phyloP scores from a whole-genome alignment of 1,140 invertebrate species.

The Aphaenogaster floridana region DNA sequence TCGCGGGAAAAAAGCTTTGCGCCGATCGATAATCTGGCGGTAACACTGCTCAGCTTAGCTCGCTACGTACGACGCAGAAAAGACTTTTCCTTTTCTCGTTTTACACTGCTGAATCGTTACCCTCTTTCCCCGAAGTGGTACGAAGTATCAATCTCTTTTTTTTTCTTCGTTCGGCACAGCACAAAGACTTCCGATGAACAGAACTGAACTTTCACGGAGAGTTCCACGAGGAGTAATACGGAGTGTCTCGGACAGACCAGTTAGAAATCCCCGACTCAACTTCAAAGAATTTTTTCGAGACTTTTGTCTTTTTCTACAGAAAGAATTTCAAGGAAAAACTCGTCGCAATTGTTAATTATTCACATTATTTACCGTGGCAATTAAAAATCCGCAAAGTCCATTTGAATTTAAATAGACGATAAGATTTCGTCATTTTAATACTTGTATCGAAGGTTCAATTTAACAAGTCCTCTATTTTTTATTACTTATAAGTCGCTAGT shows the following conservation, averaged over 20 bases:
- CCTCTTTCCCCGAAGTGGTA: conserved; percentile 20
- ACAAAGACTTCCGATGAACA: conserved; percentile 24
- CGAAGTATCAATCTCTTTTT: conserved; percentile 52
- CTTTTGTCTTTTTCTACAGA: background rate
- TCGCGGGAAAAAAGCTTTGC: conserved; percentile 57
- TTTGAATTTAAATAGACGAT: background rate
- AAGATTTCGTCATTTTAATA: background rate
- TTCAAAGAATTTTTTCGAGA: background rate
- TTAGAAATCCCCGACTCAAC: background rate
- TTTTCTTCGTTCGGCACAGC: conserved; percentile 1
- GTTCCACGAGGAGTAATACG: conserved; percentile 24
- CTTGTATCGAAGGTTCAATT: background rate
- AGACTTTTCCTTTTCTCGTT: conserved; percentile 46
- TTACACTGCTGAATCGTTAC: conserved; percentile 32
- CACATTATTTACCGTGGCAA: conserved; percentile 11
- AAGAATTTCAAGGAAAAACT: background rate
- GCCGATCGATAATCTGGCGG: conserved; percentile 58
- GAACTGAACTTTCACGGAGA: conserved; percentile 31
- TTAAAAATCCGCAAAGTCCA: background rate
- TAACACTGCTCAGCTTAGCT: conserved; percentile 9
- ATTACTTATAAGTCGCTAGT: background rate
- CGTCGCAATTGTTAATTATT: conserved; percentile 30
- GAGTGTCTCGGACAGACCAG: background rate
- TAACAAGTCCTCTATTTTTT: background rate
- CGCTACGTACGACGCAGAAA: conserved; percentile 13